A percentile compares a stretch with the other conserved stretches of the same genome.
These are phyloP conservation scores for Leucoraja erinaceus DNA, from an alignment of 2,113 vertebrate genomes.

Conservation along the genomic window DNA sequence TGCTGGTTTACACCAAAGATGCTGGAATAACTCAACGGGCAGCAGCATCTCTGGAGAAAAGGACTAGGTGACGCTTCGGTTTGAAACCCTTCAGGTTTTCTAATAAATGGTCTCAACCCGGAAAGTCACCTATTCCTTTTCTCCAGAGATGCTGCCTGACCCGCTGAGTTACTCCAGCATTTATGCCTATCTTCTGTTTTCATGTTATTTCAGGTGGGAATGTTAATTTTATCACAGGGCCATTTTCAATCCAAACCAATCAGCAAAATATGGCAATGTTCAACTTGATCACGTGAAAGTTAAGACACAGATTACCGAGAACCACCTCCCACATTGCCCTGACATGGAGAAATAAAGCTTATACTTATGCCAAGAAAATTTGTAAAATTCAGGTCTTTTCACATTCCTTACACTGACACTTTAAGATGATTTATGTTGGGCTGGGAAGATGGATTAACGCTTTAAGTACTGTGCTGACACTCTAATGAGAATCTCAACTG, in stretches of 20 bases:
- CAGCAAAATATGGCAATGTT: not conserved
- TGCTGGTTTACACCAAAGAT: too few species aligned
- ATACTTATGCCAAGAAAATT: not conserved
- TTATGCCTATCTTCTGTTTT: not conserved
- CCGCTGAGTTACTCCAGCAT: too few species aligned
- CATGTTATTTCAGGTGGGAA: not conserved
- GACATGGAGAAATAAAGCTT: not conserved
- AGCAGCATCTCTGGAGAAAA: too few species aligned
- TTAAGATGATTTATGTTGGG: slow-evolving; percentile 28
- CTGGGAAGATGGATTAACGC: slow-evolving; percentile 22
- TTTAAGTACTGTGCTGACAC: slow-evolving; percentile 25
- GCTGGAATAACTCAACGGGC: too few species aligned
- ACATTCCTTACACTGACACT: not conserved
- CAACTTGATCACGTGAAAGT: not conserved
- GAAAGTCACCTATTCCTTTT: too few species aligned
- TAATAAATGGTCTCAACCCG: too few species aligned
- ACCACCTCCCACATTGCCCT: not conserved
- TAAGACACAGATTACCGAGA: not conserved
- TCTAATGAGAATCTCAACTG: slow-evolving; percentile 32
- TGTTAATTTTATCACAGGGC: not conserved
- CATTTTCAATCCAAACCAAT: not conserved
- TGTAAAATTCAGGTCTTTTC: not conserved
- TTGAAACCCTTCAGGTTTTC: too few species aligned
- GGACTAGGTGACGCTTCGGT: too few species aligned
- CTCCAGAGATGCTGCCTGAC: too few species aligned